Evolutionary conservation across 2,797 vertebrate species (phyloP), one percentile per base, ranked within the genome.

Genomic region (Mus caroli): DNA sequence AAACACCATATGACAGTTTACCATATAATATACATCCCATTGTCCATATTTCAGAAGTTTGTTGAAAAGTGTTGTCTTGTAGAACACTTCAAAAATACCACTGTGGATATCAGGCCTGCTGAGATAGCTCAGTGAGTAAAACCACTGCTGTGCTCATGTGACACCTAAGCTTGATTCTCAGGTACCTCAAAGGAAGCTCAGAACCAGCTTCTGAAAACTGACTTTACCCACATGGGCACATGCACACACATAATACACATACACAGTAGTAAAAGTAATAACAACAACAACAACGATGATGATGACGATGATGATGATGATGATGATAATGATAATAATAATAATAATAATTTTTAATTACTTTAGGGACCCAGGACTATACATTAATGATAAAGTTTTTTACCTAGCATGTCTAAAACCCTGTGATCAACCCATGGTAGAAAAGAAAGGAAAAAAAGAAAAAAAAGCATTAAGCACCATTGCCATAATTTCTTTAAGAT

Each of bases 11-110:
- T 54, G 34, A 37, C 46, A 26, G 13, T 28, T 54, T 54, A 37
- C 46, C 20, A 19, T 28, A 54, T 87, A 71, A 37, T 67, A 26
- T 26, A 37, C 14, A 87, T 37, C 52, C 34, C 13, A 17, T 24
- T 69, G 62, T 86, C 9, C n/a, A 62, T 88, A 12, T 90, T 94
- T 90, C 56, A 95, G 76, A 67, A 10, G 20, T 54, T 87, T 92
- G 69, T 92, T 94, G 19, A 91, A 93, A 95, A 62, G 58, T 2
- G 80, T 69, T 97, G 26, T 87, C 14, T 89, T 88, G 83, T 77
- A 87, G 88, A 93, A 54, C 75, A 67, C 90, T 93, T 94, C 13
- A 82, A 26, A 78, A 94, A 80, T 91, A 69, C 76, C 40, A 50
- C n/a, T 60, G 82, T 19, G 6, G 78, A n/a, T 88, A 43, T 46